A percentile compares a stretch with the other conserved stretches of the same genome.
Evolutionary conservation across 1,140 invertebrate species (phyloP).

Genomic region (Micrasema longulum): DNA sequence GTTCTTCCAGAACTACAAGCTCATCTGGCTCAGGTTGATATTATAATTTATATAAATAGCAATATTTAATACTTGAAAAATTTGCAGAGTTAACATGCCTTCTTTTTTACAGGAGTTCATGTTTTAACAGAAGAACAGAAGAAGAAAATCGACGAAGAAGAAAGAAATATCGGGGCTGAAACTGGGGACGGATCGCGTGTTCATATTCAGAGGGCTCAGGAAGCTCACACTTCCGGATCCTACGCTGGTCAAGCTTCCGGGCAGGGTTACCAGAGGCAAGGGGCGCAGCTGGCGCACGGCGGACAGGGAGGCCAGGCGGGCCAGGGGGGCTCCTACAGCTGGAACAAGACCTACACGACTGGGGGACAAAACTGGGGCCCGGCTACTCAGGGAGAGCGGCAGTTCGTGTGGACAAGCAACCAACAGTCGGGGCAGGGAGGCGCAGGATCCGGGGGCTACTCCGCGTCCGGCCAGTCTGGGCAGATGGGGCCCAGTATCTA

Average conservation of each 20-base stretch:
- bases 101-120: conserved; percentile 32
- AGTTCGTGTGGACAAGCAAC: neutral
- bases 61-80: neutral
- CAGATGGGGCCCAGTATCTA: neutral
- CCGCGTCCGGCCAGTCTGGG: conserved; percentile 11
- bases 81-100: neutral
- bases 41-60: too few species aligned
- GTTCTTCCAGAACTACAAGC: conserved; percentile 44
- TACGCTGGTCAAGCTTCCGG: neutral
- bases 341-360: conserved; percentile 33
- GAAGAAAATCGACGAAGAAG: conserved; percentile 58
- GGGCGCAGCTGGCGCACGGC: neutral
- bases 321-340: conserved; percentile 5
- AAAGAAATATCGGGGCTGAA: conserved; percentile 54
- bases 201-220: conserved; percentile 53
- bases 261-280: neutral
- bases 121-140: conserved; percentile 57
- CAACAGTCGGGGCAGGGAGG: conserved; percentile 1
- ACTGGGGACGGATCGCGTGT: conserved; percentile 63
- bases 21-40: conserved; percentile 4
- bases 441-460: conserved; percentile 1
- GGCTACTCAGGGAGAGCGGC: neutral
- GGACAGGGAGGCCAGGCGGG: conserved; percentile 1
- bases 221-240: conserved; percentile 31
- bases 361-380: conserved; percentile 28